Evolutionary conservation across 2,113 vertebrate genomes (phyloP), one percentile per base, ranked within the genome.

Genomic region (Cynopterus brachyotis): DNA sequence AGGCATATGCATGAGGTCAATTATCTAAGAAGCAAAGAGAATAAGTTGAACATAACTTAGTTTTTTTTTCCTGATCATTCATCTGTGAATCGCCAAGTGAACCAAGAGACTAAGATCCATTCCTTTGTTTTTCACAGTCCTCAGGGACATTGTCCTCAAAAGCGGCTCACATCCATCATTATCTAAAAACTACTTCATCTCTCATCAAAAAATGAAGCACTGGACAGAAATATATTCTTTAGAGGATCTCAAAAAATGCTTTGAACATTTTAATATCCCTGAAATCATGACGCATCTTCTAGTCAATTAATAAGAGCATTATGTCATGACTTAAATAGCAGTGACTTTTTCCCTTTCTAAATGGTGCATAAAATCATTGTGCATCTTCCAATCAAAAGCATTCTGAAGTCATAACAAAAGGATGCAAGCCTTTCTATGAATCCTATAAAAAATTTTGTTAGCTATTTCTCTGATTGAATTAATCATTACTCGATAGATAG

Each of bases 61-160:
- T 73, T 73, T 50, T 89, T 93, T 89, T 82, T 32, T 93, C 90
- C 73, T 2, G 59, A 95, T 47, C 85, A 11, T 85, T 97, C 69
- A 24, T 85, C 16, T 12, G 94, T 67, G 91, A 97, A 96, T 45
- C 89, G 91, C 80, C 91, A 47, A 90, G 47, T 73, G 78, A 93
- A 95, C 88, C 97, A 91, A 96, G 64, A 97, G 95, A 98, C 97
- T 86, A 5, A 98, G 88, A 93, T 96, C 96, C 97, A 95, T 96
- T 96, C 86, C 97, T 98, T 98, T 97, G 92, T 96, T 98, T 97
- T 87, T 94, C 97, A 95, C 85, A 98, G 96, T 98, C 98, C 97
- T 97, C 88, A 85, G 96, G 96, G 97, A 96, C 72, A 81, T 88
- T 72, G 97, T 95, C 97, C 95, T 97, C 91, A 90, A 97, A 97